Base-by-base conservation (phyloP, 2,113 vertebrate species). In the Tringa solitaria region DNA sequence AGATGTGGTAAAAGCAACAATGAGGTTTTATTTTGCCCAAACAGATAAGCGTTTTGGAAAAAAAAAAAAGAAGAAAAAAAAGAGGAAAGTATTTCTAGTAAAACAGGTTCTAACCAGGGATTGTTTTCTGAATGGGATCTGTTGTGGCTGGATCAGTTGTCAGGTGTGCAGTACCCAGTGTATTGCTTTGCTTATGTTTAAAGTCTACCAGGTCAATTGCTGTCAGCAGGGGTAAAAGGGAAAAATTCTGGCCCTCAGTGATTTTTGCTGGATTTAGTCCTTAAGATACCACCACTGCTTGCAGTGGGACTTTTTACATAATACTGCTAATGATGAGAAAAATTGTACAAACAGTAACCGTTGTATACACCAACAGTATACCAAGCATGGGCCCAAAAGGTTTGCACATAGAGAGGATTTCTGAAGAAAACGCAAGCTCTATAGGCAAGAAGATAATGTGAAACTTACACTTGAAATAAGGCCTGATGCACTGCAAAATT, bases 401-500 rank as follows among this genome's bases (percentile, higher is more conserved):
- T 48, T 69, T 84, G 45, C 27, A 45, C 5, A 24, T 23, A 32
- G 14, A 35, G 17, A 51, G 18, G 5, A 7, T 69, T 86, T 82
- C 14, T 27, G 22, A 27, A 32, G 83, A 73, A 85, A 59, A 77
- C 4, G 4, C 75, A 41, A 86, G 19, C 43, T 87, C 63, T 82
- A 28, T 77, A 69, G 73, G 64, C 88, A 63, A 67, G 79, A 92
- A 93, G 91, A 93, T 95, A 91, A 94, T 59, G 83, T 69, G 50
- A 93, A 88, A 77, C 80, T 82, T 93, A n/a, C 27, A 77, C 70
- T 89, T 92, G 86, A 95, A 97, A 93, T 94, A 93, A 92, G 95
- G 60, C 83, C 59, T 95, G 93, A 96, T 91, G 83, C 82, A 96
- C 87, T 87, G 95, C 88, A 95, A 92, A 97, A 93, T 89, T 93